These are phyloP conservation scores for Leptopilina clavipes DNA, from an alignment of 1,140 invertebrate species.

Conservation along the genomic window DNA sequence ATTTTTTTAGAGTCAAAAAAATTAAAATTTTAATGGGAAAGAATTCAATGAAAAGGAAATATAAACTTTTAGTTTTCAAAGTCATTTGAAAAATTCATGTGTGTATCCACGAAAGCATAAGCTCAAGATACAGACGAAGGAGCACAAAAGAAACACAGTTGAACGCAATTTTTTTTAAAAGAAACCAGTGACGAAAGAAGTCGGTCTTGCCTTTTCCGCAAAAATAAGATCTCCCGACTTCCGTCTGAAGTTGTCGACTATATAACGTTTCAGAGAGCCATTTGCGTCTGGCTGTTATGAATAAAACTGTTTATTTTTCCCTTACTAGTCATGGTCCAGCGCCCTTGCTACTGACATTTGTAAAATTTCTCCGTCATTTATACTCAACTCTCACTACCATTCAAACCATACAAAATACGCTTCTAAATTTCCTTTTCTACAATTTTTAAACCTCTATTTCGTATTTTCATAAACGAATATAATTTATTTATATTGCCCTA, in stretches of 20 bases:
- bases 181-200: background rate
- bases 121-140: background rate
- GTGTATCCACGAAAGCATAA: too few species aligned
- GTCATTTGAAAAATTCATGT: too few species aligned
- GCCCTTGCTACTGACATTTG: background rate
- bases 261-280: background rate
- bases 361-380: background rate
- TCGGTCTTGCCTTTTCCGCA: background rate
- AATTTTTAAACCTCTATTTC: too few species aligned
- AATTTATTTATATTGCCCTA: too few species aligned
- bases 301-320: constrained; percentile 19
- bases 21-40: too few species aligned
- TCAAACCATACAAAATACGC: too few species aligned
- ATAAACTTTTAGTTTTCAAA: too few species aligned
- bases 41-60: too few species aligned
- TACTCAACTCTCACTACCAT: background rate
- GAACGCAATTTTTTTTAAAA: background rate
- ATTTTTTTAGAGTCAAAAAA: too few species aligned
- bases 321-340: background rate
- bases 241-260: background rate
- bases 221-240: background rate
- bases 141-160: background rate
- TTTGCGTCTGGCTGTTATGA: constrained; percentile 14
- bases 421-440: too few species aligned
- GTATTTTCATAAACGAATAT: too few species aligned